These are phyloP conservation scores for Aleiodes testaceus DNA, from an alignment of 2,888 invertebrate genomes.

Conservation along the genomic window DNA sequence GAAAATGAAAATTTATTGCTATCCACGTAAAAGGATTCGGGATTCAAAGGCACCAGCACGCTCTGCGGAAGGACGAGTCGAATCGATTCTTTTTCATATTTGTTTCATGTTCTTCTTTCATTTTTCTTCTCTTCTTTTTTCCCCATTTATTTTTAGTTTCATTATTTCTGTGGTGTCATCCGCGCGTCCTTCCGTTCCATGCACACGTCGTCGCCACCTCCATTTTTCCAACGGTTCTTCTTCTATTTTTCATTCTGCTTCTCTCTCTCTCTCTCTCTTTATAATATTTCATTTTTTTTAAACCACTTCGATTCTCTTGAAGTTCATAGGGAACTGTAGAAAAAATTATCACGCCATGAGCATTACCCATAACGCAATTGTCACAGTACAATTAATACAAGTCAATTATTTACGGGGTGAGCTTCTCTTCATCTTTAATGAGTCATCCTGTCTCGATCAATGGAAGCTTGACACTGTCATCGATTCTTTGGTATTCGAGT, in stretches of 20 bases:
- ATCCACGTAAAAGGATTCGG: slow-evolving; percentile 52
- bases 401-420: slow-evolving; percentile 13
- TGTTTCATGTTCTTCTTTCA: slow-evolving; percentile 13
- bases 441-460: slow-evolving; percentile 9
- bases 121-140: not conserved
- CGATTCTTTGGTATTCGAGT: slow-evolving; percentile 54
- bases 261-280: not conserved
- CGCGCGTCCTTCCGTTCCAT: slow-evolving; percentile 47
- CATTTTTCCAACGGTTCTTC: slow-evolving; percentile 8
- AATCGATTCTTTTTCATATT: slow-evolving; percentile 35
- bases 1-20: slow-evolving; percentile 54
- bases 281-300: slow-evolving; percentile 9
- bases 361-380: slow-evolving; percentile 22
- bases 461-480: slow-evolving; percentile 13
- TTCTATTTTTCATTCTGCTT: slow-evolving; percentile 3
- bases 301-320: slow-evolving; percentile 13
- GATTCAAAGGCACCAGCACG: slow-evolving; percentile 58
- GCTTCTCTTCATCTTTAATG: not conserved
- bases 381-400: slow-evolving; percentile 24
- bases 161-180: slow-evolving; percentile 23
- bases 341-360: slow-evolving; percentile 38
- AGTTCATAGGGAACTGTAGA: slow-evolving; percentile 26
- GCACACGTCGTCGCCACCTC: slow-evolving; percentile 46
- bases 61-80: slow-evolving; percentile 52
- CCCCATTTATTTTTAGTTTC: slow-evolving; percentile 7